These are phyloP conservation scores for Stigmatopora argus DNA, from an alignment of 2,113 vertebrate genomes.

Conservation along the genomic window DNA sequence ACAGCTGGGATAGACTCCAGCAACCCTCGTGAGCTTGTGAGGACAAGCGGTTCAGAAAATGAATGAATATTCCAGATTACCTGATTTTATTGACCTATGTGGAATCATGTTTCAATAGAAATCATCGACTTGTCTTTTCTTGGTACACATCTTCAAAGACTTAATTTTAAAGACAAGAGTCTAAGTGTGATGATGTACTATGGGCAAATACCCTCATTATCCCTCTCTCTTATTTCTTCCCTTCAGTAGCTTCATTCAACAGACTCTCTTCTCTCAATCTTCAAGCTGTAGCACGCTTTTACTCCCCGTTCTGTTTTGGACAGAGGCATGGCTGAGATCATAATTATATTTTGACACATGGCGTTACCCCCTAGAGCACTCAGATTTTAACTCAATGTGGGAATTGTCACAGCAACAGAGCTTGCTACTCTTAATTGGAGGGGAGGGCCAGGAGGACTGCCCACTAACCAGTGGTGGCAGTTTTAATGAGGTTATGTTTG, in stretches of 20 bases:
- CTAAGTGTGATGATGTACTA: slow-evolving; percentile 26
- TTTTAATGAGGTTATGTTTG: slow-evolving; percentile 75
- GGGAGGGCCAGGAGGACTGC: slow-evolving; percentile 65
- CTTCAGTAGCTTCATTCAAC: slow-evolving; percentile 47
- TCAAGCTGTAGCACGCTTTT: slow-evolving; percentile 19
- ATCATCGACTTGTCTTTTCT: slow-evolving; percentile 32
- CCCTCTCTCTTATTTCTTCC: slow-evolving; percentile 47
- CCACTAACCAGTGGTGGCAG: slow-evolving; percentile 62
- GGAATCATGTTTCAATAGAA: slow-evolving; percentile 16
- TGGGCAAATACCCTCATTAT: slow-evolving; percentile 62
- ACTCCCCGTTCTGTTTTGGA: slow-evolving; percentile 50
- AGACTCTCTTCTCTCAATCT: background rate
- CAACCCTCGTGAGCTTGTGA: too few relatives aligned
- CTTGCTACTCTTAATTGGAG: slow-evolving; percentile 72
- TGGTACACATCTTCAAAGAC: slow-evolving; percentile 37
- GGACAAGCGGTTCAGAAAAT: too few relatives aligned
- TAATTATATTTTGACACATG: slow-evolving; percentile 72
- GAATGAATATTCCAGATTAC: background rate
- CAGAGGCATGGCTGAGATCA: slow-evolving; percentile 62
- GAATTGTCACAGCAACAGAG: slow-evolving; percentile 68
- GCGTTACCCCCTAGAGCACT: slow-evolving; percentile 62
- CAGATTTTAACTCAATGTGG: slow-evolving; percentile 70
- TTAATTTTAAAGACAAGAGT: slow-evolving; percentile 39
- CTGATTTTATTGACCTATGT: background rate
- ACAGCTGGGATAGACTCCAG: too few relatives aligned